Percentiles rank a stretch among this genome's conserved stretches.
Conservation (phyloP, 2,113 vertebrate genomes). For the Charadrius vociferus region DNA sequence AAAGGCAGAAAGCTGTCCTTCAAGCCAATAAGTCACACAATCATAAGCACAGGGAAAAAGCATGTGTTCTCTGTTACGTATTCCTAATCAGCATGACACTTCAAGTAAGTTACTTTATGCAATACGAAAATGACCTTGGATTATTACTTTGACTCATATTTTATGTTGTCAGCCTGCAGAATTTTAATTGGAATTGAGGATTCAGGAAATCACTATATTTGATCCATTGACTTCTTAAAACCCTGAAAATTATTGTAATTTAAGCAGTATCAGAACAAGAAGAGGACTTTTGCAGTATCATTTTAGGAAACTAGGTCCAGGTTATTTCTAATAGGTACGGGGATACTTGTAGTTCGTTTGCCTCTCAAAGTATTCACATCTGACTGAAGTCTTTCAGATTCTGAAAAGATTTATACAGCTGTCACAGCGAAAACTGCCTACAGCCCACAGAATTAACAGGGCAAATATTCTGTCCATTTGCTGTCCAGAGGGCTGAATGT, state of each 20-base stretch:
- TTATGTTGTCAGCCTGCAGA: slow-evolving; percentile 55
- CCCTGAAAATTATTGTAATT: slow-evolving; percentile 41
- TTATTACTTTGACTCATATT: slow-evolving; percentile 50
- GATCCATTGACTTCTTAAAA: not conserved
- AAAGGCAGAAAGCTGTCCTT: not conserved
- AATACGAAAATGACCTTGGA: slow-evolving; percentile 67
- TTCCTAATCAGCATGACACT: slow-evolving; percentile 54
- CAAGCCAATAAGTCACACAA: not conserved
- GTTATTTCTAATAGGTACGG: not conserved
- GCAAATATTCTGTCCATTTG: not conserved
- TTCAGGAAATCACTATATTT: slow-evolving; percentile 41
- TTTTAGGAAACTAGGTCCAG: not conserved
- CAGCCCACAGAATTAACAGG: not conserved
- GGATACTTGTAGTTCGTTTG: not conserved
- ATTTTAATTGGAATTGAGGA: slow-evolving; percentile 69
- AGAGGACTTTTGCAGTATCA: not conserved
- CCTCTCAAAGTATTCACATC: not conserved
- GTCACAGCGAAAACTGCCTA: not conserved
- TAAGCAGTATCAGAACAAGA: not conserved
- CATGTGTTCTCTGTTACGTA: not conserved
- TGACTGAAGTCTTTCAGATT: not conserved
- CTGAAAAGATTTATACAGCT: not conserved
- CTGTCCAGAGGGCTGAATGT: not conserved
- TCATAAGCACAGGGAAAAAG: not conserved
- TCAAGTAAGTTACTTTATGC: slow-evolving; percentile 65